Conservation (phyloP, 2,888 invertebrate genomes). For the Meteorus cinctellus region DNA sequence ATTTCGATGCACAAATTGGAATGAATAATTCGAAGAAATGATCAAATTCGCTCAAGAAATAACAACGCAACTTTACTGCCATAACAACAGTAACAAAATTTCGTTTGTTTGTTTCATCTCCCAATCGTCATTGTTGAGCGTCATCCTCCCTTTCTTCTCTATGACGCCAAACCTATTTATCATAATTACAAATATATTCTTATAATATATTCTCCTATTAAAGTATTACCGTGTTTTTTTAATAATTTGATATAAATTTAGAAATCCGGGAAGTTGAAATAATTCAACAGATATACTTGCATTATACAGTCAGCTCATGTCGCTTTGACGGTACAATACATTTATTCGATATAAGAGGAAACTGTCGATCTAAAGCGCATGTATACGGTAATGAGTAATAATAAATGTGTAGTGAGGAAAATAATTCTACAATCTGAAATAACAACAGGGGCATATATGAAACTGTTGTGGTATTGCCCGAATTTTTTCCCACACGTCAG, state of each 20-base stretch:
- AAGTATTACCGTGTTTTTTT: slow-evolving; percentile 60
- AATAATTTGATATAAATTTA: slow-evolving; percentile 66
- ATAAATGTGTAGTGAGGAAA: not conserved
- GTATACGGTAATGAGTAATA: not conserved
- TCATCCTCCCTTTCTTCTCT: not conserved
- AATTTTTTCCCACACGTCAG: slow-evolving; percentile 9
- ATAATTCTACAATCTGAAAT: not conserved
- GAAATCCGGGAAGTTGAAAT: slow-evolving; percentile 67
- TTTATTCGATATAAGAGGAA: slow-evolving; percentile 17
- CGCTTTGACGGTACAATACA: not conserved
- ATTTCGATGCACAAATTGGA: slow-evolving; percentile 57
- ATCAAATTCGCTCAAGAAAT: slow-evolving; percentile 58
- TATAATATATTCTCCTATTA: slow-evolving; percentile 62
- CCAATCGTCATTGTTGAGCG: not conserved
- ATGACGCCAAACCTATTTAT: slow-evolving; percentile 55
- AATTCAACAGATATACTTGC: slow-evolving; percentile 5
- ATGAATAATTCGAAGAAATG: slow-evolving; percentile 58
- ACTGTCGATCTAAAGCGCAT: not conserved
- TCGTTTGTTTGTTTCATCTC: slow-evolving; percentile 41
- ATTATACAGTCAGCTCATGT: not conserved
- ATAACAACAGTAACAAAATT: slow-evolving; percentile 68
- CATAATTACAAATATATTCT: slow-evolving; percentile 65
- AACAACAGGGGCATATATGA: not conserved
- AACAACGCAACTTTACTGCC: slow-evolving; percentile 62
- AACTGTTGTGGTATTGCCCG: not conserved